Evolutionary conservation across 2,113 vertebrate genomes (phyloP), one percentile per base, ranked within the genome.

Genomic region (Pelodiscus sinensis): DNA sequence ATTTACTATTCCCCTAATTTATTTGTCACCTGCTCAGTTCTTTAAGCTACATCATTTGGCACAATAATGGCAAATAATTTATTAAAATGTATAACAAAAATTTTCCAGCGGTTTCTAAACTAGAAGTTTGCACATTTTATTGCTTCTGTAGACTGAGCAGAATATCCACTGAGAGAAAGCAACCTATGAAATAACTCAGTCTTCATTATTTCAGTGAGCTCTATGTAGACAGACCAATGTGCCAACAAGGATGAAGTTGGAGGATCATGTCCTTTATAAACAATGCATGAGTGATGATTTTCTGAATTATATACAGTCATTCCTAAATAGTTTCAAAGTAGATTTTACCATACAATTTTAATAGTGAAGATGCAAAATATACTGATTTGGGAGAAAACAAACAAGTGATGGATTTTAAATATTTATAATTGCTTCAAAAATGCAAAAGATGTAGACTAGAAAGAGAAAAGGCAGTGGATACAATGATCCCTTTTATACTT

Each of bases 401-500:
- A 9, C 13, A 10, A n/a, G 0, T 9, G 3, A 3, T 85, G 24
- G 1, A 85, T 88, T 92, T n/a, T 92, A 1, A 2, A 0, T n/a
- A 51, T 60, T 35, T 84, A 22, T 14, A 77, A 85, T 77, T n/a
- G 0, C 0, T 93, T 62, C 44, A 51, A 3, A 1, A 89, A 91
- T 13, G 16, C 5, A 82, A 92, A 24, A 3, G 84, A 51, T 6
- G 51, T 51, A 79, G 2, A 56, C 73, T 29, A 3, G 3, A 2
- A 60, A 55, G 11, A 75, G 65, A 15, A 44, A 73, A 88, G 87
- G 31, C 9, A 82, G 54, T 82, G 24, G 8, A 9, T 84, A 52
- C 9, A 71, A 68, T n/a, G 19, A 29, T 68, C 35, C 18, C 51
- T 71, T 82, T 27, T 68, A 52, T 25, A 60, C 21, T 22, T 0